Conservation (phyloP, 2,113 vertebrate genomes). For the Oreochromis spilurus region DNA sequence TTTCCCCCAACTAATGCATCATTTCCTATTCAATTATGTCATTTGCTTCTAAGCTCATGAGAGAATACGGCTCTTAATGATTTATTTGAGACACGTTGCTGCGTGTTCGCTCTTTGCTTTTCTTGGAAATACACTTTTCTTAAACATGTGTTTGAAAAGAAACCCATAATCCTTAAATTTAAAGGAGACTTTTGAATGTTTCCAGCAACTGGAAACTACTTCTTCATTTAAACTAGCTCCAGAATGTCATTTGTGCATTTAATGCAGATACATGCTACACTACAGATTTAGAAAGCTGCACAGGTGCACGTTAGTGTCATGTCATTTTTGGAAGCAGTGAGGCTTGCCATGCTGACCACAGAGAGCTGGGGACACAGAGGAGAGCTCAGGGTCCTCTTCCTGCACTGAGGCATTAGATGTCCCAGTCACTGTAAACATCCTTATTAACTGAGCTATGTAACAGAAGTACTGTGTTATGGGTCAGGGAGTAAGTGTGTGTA, state of each 20-base stretch:
- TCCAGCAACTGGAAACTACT: background rate
- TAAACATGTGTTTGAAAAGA: background rate
- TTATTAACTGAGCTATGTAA: background rate
- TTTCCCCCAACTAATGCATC: conserved; percentile 43
- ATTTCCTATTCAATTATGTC: conserved; percentile 68
- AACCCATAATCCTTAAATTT: background rate
- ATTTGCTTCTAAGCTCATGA: conserved; percentile 31
- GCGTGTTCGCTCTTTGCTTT: background rate
- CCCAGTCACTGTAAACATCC: conserved; percentile 2
- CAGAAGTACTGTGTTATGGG: background rate
- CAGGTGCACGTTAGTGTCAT: background rate
- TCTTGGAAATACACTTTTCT: conserved; percentile 4
- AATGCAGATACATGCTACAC: background rate
- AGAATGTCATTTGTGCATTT: background rate
- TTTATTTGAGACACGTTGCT: conserved; percentile 12
- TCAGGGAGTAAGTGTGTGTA: background rate
- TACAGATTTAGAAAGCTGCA: background rate
- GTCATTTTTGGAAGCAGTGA: background rate
- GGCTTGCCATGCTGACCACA: background rate
- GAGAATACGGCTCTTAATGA: conserved; percentile 16
- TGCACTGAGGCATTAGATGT: conserved; percentile 24
- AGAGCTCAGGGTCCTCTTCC: conserved; percentile 7
- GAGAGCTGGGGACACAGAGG: background rate
- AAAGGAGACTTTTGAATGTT: background rate
- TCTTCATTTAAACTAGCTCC: background rate